Evolutionary conservation across 2,797 vertebrate genomes (phyloP), one percentile per base, ranked within the genome.

Genomic region (Gymnopithys bicolor): DNA sequence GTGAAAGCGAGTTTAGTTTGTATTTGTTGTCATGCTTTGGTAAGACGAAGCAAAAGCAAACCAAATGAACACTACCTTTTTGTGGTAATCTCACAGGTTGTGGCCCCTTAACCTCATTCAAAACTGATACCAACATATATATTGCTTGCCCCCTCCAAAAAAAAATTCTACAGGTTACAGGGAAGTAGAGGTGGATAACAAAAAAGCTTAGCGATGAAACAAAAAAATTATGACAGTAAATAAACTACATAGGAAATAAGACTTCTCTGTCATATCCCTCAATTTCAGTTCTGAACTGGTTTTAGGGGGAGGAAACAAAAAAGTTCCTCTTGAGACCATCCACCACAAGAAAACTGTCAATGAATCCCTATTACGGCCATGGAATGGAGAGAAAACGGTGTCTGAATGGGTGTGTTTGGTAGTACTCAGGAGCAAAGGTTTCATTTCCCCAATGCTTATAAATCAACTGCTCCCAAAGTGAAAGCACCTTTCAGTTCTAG

Each of bases 1-100:
- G 48, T 3, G 13, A 60, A 64, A 66, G 35, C 0, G 0, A 56
- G 13, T 28, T 9, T 63, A n/a, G 41, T 63, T 51, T 24, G 5
- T 43, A 32, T 66, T 51, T 90, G 59, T 19, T 63, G n/a, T 33
- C 69, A 81, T 0, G 1, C 22, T 33, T 58, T 2, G 10, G 17
- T 17, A 77, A 77, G 4, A 59, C 23, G 15, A 59, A 30, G 12
- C 15, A 60, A 81, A 85, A 84, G 27, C 28, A 76, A 93, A 84
- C 13, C 2, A 48, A 53, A 83, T 33, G 25, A 56, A 89, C 88
- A 63, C 3, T 4, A 60, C 21, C 16, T 49, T 75, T 69, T 32
- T 21, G 37, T 53, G 33, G 28, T 39, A 19, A 18, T 56, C 22
- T 48, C 46, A 6, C 14, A 70, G 22, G 22, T 30, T 52, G 4